These are phyloP conservation scores for Athalia circularis DNA, from an alignment of 2,888 invertebrate species.

Conservation along the genomic window DNA sequence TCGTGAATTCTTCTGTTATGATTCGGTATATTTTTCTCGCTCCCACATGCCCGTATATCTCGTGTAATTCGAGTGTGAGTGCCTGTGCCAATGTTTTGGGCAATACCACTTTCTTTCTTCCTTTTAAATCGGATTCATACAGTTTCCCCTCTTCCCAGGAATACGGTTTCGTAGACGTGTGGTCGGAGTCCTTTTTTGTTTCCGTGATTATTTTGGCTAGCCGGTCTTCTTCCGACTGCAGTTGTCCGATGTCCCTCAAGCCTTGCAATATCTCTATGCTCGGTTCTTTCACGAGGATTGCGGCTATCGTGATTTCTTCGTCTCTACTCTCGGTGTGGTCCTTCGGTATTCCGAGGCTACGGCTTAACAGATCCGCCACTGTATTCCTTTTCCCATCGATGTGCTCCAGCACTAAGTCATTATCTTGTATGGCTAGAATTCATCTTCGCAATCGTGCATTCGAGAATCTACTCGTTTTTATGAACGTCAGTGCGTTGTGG, in stretches of 20 bases:
- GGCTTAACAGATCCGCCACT: constrained; percentile 56
- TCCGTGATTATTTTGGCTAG: background rate
- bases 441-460: constrained; percentile 58
- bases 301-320: background rate
- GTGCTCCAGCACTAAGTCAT: constrained; percentile 53
- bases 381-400: constrained; percentile 56
- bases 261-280: background rate
- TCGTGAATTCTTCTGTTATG: no score
- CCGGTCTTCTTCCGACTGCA: background rate
- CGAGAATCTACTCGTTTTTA: constrained; percentile 57
- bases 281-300: background rate
- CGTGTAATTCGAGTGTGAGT: constrained; percentile 3
- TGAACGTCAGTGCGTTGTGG: constrained; percentile 58
- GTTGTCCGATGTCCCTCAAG: background rate
- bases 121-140: background rate
- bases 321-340: background rate
- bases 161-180: no score
- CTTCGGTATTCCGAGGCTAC: constrained; percentile 38
- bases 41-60: constrained; percentile 26
- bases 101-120: background rate
- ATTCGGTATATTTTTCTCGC: no score
- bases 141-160: background rate
- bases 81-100: background rate
- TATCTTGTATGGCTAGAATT: constrained; percentile 58
- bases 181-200: background rate